Percentiles rank a stretch among this genome's conserved stretches.
Evolutionary conservation across 2,797 vertebrate genomes (phyloP).

Genomic region (Basileuterus tristriatus): DNA sequence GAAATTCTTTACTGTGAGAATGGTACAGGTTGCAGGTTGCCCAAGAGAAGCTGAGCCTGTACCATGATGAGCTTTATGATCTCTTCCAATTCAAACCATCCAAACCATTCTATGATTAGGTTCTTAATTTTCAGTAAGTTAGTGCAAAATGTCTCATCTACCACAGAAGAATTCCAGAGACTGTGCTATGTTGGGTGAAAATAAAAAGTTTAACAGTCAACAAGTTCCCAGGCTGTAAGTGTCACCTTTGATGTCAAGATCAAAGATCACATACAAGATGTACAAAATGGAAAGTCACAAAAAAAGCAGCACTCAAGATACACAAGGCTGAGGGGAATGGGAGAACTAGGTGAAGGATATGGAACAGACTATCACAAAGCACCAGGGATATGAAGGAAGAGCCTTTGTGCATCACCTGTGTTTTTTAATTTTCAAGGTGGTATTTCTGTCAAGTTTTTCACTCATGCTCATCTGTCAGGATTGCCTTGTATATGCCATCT

Average conservation of each 20-base stretch:
- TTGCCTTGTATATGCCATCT: neutral
- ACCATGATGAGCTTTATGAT: neutral
- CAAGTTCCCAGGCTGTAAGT: neutral
- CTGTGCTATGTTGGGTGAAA: neutral
- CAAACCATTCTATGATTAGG: neutral
- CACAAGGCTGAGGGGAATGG: neutral
- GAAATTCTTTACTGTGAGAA: neutral
- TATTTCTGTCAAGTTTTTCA: neutral
- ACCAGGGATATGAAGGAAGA: neutral
- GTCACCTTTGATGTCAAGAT: neutral
- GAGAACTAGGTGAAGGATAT: neutral
- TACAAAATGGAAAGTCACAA: neutral
- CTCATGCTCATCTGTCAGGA: neutral
- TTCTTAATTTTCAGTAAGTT: neutral
- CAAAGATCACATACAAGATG: neutral
- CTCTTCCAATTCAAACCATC: neutral
- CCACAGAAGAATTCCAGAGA: neutral
- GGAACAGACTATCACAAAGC: neutral
- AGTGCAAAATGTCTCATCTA: neutral
- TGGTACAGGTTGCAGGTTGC: neutral
- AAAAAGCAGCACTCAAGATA: neutral
- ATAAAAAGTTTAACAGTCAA: neutral
- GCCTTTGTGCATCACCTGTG: neutral
- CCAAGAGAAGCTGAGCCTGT: neutral
- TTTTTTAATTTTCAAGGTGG: neutral